These are phyloP conservation scores for Glomeris maerens DNA, from an alignment of 1,140 invertebrate genomes.

Conservation along the genomic window DNA sequence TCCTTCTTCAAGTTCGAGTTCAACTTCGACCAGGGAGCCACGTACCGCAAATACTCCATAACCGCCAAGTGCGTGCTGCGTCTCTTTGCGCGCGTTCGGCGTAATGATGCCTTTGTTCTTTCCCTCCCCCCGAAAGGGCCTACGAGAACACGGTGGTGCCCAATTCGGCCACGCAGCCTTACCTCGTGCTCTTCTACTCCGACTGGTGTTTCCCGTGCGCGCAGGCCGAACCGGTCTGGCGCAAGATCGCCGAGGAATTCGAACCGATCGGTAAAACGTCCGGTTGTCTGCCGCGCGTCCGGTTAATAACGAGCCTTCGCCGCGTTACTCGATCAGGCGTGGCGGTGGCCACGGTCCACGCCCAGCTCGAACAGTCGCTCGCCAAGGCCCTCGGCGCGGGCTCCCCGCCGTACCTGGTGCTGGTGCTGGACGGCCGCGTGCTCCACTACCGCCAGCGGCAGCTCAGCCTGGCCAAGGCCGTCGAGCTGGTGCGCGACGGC, in stretches of 20 bases:
- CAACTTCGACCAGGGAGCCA: slow-evolving; percentile 25
- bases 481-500: slow-evolving; percentile 70
- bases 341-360: slow-evolving; percentile 58
- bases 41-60: slow-evolving; percentile 55
- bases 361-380: slow-evolving; percentile 57
- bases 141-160: slow-evolving; percentile 74
- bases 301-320: no score
- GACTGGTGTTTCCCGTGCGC: slow-evolving; percentile 87
- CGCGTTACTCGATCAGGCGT: slow-evolving; percentile 27
- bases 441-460: slow-evolving; percentile 63
- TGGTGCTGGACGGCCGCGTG: slow-evolving; percentile 64
- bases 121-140: slow-evolving; percentile 56
- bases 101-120: no score
- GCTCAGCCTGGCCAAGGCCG: slow-evolving; percentile 58
- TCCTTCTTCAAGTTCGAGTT: slow-evolving; percentile 31
- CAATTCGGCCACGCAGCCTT: slow-evolving; percentile 60
- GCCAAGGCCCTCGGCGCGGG: slow-evolving; percentile 60
- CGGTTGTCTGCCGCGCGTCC: no score
- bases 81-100: no score
- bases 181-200: slow-evolving; percentile 74
- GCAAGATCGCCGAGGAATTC: slow-evolving; percentile 64
- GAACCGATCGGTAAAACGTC: slow-evolving; percentile 51
- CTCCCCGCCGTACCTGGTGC: slow-evolving; percentile 60
- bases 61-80: slow-evolving; percentile 50
- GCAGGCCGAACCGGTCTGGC: slow-evolving; percentile 63